Evolutionary conservation across 1,140 invertebrate genomes (phyloP).

Genomic region (Nomia melanderi): DNA sequence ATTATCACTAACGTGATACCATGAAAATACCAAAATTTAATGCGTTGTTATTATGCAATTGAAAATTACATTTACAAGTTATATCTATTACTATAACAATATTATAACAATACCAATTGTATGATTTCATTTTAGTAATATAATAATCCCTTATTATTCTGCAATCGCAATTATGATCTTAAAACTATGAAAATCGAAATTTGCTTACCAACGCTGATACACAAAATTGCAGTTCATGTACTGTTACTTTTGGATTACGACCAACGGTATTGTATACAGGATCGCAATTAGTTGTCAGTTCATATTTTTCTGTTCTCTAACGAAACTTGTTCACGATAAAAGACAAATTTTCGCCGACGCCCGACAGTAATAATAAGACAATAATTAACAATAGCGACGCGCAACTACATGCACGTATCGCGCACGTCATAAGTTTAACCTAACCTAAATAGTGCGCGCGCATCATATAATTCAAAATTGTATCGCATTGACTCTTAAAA

Average conservation of each 20-base stretch:
- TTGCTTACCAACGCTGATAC: slow-evolving; percentile 27
- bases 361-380: slow-evolving; percentile 43
- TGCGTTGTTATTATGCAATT: slow-evolving; percentile 4
- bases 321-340: background rate
- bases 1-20: background rate
- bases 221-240: slow-evolving; percentile 9
- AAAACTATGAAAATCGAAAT: background rate
- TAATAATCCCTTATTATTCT: background rate
- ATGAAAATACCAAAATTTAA: background rate
- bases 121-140: background rate
- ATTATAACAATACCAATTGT: background rate
- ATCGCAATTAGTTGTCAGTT: slow-evolving; percentile 3
- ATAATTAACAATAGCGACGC: slow-evolving; percentile 58
- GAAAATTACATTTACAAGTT: background rate
- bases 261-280: background rate
- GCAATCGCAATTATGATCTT: background rate
- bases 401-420: slow-evolving; percentile 44
- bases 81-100: background rate
- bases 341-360: slow-evolving; percentile 15
- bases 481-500: slow-evolving; percentile 11
- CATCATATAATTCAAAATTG: slow-evolving; percentile 42
- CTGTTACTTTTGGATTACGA: slow-evolving; percentile 9
- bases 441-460: slow-evolving; percentile 67
- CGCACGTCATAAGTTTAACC: slow-evolving; percentile 61
- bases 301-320: background rate